Percentiles rank a stretch among this genome's conserved stretches.
These are phyloP conservation scores for Balaenoptera acutorostrata DNA, from an alignment of 2,113 vertebrate species.

Conservation along the genomic window DNA sequence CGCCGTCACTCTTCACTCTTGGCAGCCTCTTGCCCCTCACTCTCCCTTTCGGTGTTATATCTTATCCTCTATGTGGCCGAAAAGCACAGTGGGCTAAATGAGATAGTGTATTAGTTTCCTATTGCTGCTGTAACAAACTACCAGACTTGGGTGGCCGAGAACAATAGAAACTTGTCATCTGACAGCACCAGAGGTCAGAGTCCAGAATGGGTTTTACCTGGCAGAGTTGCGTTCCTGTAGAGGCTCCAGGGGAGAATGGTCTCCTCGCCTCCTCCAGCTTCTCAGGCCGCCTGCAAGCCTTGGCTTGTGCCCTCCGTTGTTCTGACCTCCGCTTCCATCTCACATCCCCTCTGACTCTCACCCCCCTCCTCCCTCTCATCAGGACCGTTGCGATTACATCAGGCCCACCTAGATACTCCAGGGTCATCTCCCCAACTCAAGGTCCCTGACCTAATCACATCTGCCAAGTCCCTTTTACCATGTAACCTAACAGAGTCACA, in stretches of 20 bases:
- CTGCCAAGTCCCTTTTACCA: background rate
- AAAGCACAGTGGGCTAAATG: no score
- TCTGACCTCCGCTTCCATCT: background rate
- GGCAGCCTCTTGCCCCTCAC: background rate
- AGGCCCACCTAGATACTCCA: background rate
- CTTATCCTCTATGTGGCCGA: background rate
- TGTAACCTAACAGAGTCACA: background rate
- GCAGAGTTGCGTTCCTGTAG: background rate
- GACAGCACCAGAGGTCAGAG: background rate
- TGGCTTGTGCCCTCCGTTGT: background rate
- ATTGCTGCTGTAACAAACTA: background rate
- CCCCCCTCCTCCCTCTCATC: background rate
- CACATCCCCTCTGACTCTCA: background rate
- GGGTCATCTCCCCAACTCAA: background rate
- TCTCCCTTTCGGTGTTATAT: background rate
- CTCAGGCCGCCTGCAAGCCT: rapidly evolving
- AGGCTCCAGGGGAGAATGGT: background rate
- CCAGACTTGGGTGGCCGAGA: background rate
- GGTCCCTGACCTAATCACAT: background rate
- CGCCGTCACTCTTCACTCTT: background rate
- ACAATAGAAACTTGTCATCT: background rate
- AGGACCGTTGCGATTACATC: background rate
- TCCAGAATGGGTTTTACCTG: background rate
- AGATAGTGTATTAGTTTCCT: background rate
- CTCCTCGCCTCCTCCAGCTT: background rate